Evolutionary conservation across 2,113 vertebrate species (phyloP).

Genomic region (Channa maculata): DNA sequence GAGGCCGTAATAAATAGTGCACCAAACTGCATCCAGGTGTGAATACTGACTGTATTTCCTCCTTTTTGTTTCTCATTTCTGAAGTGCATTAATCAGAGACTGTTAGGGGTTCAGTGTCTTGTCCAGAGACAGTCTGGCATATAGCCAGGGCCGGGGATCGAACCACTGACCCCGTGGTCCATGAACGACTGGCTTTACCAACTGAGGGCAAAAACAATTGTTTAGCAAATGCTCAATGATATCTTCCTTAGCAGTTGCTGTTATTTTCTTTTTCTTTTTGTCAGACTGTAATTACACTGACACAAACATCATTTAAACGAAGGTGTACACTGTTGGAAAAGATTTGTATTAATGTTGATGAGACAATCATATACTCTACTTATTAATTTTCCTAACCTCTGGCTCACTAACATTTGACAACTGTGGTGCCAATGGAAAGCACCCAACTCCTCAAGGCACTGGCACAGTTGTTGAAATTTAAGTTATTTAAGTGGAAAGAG

Average conservation of each 20-base stretch:
- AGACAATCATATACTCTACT: constrained; percentile 42
- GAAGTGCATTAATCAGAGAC: too few species aligned
- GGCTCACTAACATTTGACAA: constrained; percentile 33
- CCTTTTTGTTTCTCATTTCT: too few species aligned
- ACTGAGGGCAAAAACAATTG: neutral
- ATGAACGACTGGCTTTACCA: too few species aligned
- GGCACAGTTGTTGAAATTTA: constrained; percentile 28
- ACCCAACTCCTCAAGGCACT: neutral
- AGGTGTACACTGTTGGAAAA: constrained; percentile 14
- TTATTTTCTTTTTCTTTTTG: constrained; percentile 13
- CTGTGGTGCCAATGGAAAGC: constrained; percentile 10
- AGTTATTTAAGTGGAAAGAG: constrained; percentile 30
- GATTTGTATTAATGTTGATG: constrained; percentile 50
- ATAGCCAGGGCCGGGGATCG: too few species aligned
- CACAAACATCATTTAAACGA: constrained; percentile 25
- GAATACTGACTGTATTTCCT: too few species aligned
- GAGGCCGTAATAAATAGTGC: too few species aligned
- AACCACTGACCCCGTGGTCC: too few species aligned
- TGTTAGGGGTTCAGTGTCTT: too few species aligned
- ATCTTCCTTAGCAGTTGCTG: constrained; percentile 3
- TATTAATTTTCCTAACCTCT: constrained; percentile 64
- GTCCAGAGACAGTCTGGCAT: too few species aligned
- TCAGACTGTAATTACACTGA: constrained; percentile 19
- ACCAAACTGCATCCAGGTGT: too few species aligned
- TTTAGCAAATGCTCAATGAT: neutral